phyloP scores from a whole-genome alignment of 2,113 vertebrate species.

The Probosciger aterrimus region DNA sequence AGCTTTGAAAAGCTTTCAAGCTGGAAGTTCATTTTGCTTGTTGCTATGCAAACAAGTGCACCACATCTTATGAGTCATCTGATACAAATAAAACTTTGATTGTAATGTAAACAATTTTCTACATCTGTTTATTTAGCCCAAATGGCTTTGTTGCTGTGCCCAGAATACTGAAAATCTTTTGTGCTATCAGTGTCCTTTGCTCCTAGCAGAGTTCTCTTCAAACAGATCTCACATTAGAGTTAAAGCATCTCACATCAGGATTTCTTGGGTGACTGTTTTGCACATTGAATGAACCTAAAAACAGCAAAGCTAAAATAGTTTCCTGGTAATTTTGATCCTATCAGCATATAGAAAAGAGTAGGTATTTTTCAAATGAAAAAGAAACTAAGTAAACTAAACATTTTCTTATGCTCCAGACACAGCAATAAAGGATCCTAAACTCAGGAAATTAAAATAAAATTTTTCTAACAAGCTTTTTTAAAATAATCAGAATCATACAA shows the following conservation, averaged over 20 bases:
- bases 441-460: not conserved
- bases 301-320: not conserved
- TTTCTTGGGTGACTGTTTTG: not conserved
- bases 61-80: not conserved
- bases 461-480: not conserved
- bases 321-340: not conserved
- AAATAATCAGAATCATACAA: not conserved
- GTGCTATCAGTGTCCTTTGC: not conserved
- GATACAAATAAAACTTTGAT: not conserved
- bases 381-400: not conserved
- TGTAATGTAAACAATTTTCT: not conserved
- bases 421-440: not conserved
- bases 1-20: not conserved
- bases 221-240: not conserved
- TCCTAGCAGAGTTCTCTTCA: not conserved
- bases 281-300: not conserved
- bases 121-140: not conserved
- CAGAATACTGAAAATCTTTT: not conserved
- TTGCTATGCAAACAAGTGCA: not conserved
- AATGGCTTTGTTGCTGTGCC: not conserved
- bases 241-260: not conserved
- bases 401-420: not conserved
- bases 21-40: not conserved
- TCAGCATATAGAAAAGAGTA: not conserved
- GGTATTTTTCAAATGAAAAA: not conserved